These are phyloP conservation scores for Perca schrenkii DNA, from an alignment of 2,113 vertebrate genomes.

Conservation along the genomic window DNA sequence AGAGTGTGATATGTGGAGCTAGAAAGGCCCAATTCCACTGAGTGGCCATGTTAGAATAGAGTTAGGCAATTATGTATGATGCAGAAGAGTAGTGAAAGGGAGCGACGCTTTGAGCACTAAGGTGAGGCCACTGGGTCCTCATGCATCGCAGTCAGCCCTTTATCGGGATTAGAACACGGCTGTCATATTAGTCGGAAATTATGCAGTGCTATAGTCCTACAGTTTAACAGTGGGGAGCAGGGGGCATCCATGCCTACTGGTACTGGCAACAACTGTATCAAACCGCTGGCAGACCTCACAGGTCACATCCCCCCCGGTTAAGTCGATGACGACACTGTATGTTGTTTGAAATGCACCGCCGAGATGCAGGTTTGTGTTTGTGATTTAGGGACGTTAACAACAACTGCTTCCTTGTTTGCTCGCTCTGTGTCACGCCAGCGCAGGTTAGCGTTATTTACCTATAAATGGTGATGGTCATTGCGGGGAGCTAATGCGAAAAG, in stretches of 20 bases:
- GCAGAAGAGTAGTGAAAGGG: constrained; percentile 53
- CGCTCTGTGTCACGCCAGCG: background rate
- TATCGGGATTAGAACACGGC: constrained; percentile 74
- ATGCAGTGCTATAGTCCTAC: constrained; percentile 33
- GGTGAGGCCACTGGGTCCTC: constrained; percentile 50
- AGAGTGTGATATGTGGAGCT: constrained; percentile 40
- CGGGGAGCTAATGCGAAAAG: constrained; percentile 67
- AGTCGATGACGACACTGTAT: constrained; percentile 28
- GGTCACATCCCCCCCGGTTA: constrained; percentile 34
- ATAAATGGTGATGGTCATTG: constrained; percentile 54
- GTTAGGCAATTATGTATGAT: constrained; percentile 67
- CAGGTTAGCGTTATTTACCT: constrained; percentile 65
- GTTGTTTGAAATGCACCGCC: constrained; percentile 34
- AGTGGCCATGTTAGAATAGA: constrained; percentile 67
- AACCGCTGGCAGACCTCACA: constrained; percentile 12
- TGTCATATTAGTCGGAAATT: constrained; percentile 73
- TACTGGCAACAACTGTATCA: constrained; percentile 39
- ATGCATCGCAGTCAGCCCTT: constrained; percentile 54
- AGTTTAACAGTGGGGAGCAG: constrained; percentile 53
- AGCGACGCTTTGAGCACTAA: constrained; percentile 56
- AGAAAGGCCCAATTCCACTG: constrained; percentile 65
- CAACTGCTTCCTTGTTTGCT: constrained; percentile 18
- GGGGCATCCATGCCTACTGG: constrained; percentile 39
- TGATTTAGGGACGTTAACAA: constrained; percentile 34
- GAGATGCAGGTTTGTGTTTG: constrained; percentile 19